These are phyloP conservation scores for Orthonyx spaldingii DNA, from an alignment of 2,113 vertebrate genomes.

Conservation along the genomic window DNA sequence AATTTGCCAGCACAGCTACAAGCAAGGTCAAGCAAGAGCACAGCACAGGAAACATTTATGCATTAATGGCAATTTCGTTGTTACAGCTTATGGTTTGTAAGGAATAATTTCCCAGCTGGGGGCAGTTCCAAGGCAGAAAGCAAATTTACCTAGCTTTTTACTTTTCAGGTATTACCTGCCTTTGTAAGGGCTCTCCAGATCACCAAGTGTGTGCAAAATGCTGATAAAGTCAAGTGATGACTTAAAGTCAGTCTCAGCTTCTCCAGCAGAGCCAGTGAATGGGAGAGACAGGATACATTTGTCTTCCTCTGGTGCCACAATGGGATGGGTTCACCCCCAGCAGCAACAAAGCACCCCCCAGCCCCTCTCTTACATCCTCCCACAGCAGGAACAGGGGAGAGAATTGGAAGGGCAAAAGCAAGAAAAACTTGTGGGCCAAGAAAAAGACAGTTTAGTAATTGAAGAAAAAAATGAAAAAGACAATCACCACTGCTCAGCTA, in stretches of 20 bases:
- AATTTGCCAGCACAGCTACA: not conserved
- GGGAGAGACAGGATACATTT: not conserved
- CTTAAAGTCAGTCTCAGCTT: not conserved
- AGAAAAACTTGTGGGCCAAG: not conserved
- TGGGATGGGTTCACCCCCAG: accelerated
- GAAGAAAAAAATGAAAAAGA: not conserved
- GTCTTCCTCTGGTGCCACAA: not conserved
- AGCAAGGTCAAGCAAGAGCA: slow-evolving; percentile 7
- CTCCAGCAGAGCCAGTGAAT: not conserved
- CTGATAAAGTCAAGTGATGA: not conserved
- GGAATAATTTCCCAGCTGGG: not conserved
- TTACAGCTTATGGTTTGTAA: not conserved
- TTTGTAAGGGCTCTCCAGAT: not conserved
- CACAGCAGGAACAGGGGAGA: accelerated
- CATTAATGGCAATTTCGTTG: not conserved
- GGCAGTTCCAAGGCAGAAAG: not conserved
- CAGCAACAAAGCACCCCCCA: not conserved
- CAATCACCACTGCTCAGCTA: not conserved
- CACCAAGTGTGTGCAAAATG: not conserved
- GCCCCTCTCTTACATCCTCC: accelerated
- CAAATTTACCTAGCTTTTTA: not conserved
- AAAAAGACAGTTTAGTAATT: not conserved
- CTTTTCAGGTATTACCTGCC: not conserved
- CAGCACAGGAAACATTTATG: not conserved
- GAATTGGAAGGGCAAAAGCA: not conserved